Conservation (phyloP, 2,113 vertebrate genomes). For the Salminus brasiliensis region DNA sequence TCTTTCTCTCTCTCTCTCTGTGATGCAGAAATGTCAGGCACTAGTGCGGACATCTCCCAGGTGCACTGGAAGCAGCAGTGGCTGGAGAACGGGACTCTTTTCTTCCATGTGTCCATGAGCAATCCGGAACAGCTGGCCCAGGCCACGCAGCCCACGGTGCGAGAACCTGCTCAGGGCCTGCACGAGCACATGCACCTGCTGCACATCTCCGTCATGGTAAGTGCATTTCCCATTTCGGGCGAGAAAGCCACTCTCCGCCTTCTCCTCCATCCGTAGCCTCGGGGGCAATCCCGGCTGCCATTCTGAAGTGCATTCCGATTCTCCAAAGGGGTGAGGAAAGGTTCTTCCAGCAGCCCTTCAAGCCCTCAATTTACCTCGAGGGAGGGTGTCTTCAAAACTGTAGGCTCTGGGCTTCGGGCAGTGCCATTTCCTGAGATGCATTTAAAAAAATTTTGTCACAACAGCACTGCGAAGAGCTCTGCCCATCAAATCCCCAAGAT, state of each 20-base stretch:
- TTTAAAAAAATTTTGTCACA: not conserved
- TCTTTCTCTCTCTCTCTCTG: not conserved
- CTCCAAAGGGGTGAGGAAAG: not conserved
- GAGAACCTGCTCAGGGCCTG: conserved; percentile 86
- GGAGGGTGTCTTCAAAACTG: not conserved
- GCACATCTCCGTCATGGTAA: conserved; percentile 97
- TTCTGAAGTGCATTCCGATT: not conserved
- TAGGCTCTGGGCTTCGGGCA: not conserved
- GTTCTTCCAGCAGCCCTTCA: not conserved
- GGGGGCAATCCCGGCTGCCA: not conserved
- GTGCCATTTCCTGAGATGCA: not conserved
- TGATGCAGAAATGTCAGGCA: conserved; percentile 93
- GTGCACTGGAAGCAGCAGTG: conserved; percentile 99
- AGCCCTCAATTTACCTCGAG: not conserved
- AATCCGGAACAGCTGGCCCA: conserved; percentile 82
- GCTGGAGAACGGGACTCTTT: conserved; percentile 96
- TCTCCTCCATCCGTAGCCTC: not conserved
- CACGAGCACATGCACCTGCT: conserved; percentile 97
- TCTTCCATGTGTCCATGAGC: conserved; percentile 93
- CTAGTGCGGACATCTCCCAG: conserved; percentile 88
- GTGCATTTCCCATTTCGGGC: conserved; percentile 46
- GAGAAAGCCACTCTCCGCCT: not conserved
- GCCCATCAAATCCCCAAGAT: no score
- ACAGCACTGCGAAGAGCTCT: not conserved
- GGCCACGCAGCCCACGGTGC: conserved; percentile 82